Conservation (phyloP, 2,888 invertebrate genomes). For the Drosophila neutralis region DNA sequence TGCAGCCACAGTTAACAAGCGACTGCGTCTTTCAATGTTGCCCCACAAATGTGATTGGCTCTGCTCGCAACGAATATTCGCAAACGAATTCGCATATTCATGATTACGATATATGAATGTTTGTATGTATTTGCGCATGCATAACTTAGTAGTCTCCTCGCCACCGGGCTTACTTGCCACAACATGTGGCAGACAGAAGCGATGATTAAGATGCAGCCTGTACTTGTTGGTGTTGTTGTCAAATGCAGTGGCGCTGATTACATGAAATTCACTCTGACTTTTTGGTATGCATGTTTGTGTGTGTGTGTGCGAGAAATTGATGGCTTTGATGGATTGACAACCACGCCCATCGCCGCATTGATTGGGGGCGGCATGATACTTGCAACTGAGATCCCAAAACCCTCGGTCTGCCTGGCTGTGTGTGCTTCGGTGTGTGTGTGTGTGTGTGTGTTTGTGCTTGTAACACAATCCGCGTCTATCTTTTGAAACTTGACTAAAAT, state of each 20-base stretch:
- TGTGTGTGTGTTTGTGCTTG: constrained; percentile 21
- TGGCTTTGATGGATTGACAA: constrained; percentile 49
- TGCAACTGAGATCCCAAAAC: constrained; percentile 5
- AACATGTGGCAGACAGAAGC: constrained; percentile 5
- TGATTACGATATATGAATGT: constrained; percentile 43
- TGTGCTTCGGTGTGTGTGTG: constrained; percentile 18
- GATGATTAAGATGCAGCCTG: constrained; percentile 60
- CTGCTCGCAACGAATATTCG: constrained; percentile 22
- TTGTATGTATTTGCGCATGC: constrained; percentile 64
- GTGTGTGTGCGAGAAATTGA: constrained; percentile 57
- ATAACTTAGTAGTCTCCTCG: constrained; percentile 56
- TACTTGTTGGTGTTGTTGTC: constrained; percentile 20
- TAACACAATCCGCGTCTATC: constrained; percentile 56
- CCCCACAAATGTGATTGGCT: constrained; percentile 42
- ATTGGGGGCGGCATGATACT: neutral
- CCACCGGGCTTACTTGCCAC: neutral
- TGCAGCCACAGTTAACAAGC: constrained; percentile 31
- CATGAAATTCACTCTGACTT: constrained; percentile 65
- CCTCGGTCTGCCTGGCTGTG: neutral
- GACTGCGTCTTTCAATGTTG: constrained; percentile 21
- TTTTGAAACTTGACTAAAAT: constrained; percentile 64
- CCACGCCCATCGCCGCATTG: neutral
- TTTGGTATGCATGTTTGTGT: neutral
- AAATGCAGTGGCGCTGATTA: constrained; percentile 54
- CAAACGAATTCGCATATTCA: constrained; percentile 66